A percentile compares a stretch with the other conserved stretches of the same genome.
Conservation (phyloP, 2,797 vertebrate species). For the Lacerta viridis region DNA sequence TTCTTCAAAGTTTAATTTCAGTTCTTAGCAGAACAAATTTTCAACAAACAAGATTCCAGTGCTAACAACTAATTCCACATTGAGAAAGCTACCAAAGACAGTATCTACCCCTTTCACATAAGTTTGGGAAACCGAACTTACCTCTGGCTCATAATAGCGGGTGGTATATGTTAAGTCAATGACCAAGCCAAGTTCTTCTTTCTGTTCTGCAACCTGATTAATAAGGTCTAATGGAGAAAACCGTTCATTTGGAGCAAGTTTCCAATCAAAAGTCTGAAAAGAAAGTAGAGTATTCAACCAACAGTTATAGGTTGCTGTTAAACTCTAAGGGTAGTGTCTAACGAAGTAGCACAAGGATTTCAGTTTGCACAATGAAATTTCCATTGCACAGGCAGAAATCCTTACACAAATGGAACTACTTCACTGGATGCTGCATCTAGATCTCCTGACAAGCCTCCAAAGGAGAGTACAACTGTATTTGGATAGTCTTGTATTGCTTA, state of each 20-base stretch:
- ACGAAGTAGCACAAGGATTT: not conserved
- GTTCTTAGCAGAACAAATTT: not conserved
- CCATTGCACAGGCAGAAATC: too few relatives aligned
- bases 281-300: not conserved
- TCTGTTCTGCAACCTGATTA: constrained; percentile 76
- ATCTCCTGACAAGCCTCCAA: not conserved
- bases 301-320: rapidly evolving
- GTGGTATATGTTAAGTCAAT: constrained; percentile 91
- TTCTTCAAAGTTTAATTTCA: not conserved
- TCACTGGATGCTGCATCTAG: not conserved
- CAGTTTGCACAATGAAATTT: too few relatives aligned
- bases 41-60: not conserved
- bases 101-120: not conserved
- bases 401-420: too few relatives aligned
- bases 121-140: constrained; percentile 39
- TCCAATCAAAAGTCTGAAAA: constrained; percentile 78
- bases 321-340: too few relatives aligned
- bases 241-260: constrained; percentile 73
- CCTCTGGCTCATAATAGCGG: constrained; percentile 87
- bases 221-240: constrained; percentile 89
- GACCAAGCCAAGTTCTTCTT: constrained; percentile 90
- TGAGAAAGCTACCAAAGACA: not conserved
- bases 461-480: not conserved
- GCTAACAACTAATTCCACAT: not conserved
- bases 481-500: not conserved